phyloP scores from a whole-genome alignment of 2,113 vertebrate genomes.

The Megalops atlanticus region DNA sequence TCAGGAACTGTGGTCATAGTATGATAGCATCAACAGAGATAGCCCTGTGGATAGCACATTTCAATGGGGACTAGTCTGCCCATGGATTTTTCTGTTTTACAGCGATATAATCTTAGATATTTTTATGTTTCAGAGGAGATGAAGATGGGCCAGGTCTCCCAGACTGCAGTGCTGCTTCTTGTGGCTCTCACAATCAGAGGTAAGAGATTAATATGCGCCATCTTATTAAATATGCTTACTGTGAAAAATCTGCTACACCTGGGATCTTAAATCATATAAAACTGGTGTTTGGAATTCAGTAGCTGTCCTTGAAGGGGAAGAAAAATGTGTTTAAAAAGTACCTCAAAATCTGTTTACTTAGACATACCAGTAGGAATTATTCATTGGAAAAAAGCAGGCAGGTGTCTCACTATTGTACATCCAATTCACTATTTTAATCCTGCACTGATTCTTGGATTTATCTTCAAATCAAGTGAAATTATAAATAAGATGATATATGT shows the following conservation, averaged over 20 bases:
- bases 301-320: neutral
- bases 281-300: neutral
- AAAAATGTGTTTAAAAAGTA: neutral
- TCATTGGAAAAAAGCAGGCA: too few species aligned
- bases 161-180: constrained; percentile 46
- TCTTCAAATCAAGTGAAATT: too few species aligned
- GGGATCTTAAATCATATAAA: too few species aligned
- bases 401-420: too few species aligned
- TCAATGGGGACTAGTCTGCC: neutral
- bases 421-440: too few species aligned
- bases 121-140: constrained; percentile 37
- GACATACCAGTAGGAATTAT: too few species aligned
- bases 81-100: constrained; percentile 3
- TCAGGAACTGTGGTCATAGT: constrained; percentile 2
- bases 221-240: neutral
- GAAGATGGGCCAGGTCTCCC: constrained; percentile 46
- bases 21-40: neutral
- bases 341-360: neutral
- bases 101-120: neutral
- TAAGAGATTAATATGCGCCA: constrained; percentile 37
- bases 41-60: neutral
- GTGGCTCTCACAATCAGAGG: constrained; percentile 46
- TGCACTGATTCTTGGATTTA: too few species aligned
- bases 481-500: too few species aligned
- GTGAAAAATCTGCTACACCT: too few species aligned